These are phyloP conservation scores for Brachypalpus laphriformis DNA, from an alignment of 2,888 invertebrate species.

Conservation along the genomic window DNA sequence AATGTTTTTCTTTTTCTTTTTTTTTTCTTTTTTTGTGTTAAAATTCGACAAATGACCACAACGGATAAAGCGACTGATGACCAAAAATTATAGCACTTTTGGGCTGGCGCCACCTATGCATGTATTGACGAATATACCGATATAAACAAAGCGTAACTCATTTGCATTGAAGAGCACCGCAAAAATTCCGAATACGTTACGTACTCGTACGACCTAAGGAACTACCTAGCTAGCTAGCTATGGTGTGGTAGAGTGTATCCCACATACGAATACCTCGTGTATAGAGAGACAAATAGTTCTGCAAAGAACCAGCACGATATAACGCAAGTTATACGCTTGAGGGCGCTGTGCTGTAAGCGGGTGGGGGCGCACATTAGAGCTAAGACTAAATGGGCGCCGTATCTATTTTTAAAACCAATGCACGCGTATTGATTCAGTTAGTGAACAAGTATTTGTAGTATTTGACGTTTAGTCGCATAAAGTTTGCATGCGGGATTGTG, in stretches of 20 bases:
- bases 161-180: constrained; percentile 57
- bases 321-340: background rate
- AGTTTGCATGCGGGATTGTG: constrained; percentile 45
- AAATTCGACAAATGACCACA: constrained; percentile 49
- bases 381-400: constrained; percentile 69
- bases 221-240: background rate
- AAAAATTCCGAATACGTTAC: constrained; percentile 59
- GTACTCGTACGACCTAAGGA: constrained; percentile 24
- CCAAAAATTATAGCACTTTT: constrained; percentile 49
- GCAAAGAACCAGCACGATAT: constrained; percentile 21
- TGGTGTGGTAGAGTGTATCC: background rate
- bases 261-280: background rate
- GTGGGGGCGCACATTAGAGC: constrained; percentile 56
- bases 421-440: constrained; percentile 67
- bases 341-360: constrained; percentile 40
- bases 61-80: constrained; percentile 23
- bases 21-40: background rate
- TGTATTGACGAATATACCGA: constrained; percentile 1
- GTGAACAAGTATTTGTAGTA: constrained; percentile 48
- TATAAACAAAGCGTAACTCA: constrained; percentile 38
- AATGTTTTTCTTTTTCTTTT: background rate
- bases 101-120: constrained; percentile 63
- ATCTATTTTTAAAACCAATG: constrained; percentile 71
- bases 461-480: constrained; percentile 48
- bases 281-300: constrained; percentile 32